Percentiles rank a stretch among this genome's conserved stretches.
Conservation (phyloP, 2,888 invertebrate species). For the Dynastes hyllus region DNA sequence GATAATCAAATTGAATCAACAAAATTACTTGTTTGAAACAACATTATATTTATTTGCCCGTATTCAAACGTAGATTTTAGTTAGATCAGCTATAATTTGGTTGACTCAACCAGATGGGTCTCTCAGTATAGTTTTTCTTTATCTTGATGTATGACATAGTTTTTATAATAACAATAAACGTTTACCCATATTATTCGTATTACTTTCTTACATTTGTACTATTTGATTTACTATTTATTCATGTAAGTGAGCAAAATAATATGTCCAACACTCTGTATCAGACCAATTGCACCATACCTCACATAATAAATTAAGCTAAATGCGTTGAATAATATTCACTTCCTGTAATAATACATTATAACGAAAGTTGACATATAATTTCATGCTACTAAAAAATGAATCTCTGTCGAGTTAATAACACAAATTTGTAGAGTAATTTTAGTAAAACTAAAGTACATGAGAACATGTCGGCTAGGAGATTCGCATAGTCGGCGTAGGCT, state of each 20-base stretch:
- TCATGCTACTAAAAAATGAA: constrained; percentile 42
- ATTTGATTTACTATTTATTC: background rate
- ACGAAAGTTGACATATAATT: constrained; percentile 49
- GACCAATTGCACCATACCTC: background rate
- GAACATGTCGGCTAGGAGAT: constrained; percentile 68
- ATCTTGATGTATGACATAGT: no score
- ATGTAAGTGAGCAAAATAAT: background rate
- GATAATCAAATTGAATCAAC: no score
- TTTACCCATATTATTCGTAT: no score
- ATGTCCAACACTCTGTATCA: background rate
- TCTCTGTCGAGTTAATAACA: constrained; percentile 49
- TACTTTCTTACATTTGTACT: background rate
- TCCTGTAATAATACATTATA: constrained; percentile 33
- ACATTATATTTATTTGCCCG: no score
- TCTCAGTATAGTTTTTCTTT: no score
- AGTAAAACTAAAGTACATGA: constrained; percentile 67
- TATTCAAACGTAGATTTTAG: no score
- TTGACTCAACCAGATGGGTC: no score
- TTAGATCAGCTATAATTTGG: no score
- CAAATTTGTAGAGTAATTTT: constrained; percentile 52
- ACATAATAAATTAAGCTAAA: constrained; percentile 4
- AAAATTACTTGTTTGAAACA: no score
- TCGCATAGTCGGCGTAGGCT: constrained; percentile 70
- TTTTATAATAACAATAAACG: no score
- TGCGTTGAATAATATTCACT: constrained; percentile 10